Base-by-base conservation (phyloP, 2,797 vertebrate genomes). In the Sebastes taczanowskii region DNA sequence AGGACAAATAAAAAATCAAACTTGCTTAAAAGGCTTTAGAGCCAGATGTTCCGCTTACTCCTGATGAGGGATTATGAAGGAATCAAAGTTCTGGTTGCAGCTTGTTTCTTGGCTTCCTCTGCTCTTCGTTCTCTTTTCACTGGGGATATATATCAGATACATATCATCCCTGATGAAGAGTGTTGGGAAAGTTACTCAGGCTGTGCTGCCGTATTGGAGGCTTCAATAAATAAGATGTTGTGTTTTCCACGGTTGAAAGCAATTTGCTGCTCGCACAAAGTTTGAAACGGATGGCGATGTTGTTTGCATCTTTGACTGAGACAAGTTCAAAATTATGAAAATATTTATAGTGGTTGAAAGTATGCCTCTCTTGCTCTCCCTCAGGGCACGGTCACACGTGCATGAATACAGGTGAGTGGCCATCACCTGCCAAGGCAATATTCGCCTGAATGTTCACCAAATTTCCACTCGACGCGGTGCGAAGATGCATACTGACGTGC, bases 1-100 rank as follows among this genome's bases (percentile, higher is more conserved):
- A 93, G 95, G 95, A 95, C 95, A 94, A 95, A 95, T 94, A 89
- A 93, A 95, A 94, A 92, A 95, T 89, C 88, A 91, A 94, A 95
- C 83, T 95, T 93, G 90, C 86, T 94, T 94, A 91, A 95, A 95
- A 93, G 91, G 92, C 92, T 94, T 95, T 89, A 71, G 70, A 92
- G 91, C 92, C 95, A 95, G 95, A 95, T 95, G 95, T 95, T 93
- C 76, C 83, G 92, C 85, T 89, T 91, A 90, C 85, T 93, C 81
- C 77, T 90, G 90, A 94, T 95, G 90, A 87, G 84, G 91, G 93
- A 95, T 96, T 95, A 95, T 75, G 66, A 86, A 91, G 78, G 85
- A 94, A 91, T 91, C 86, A 91, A 86, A 91, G 87, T 93, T 90
- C 35, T 82, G 80, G 71, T 65, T 81, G 53, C 61, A 78, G 88